Conservation (phyloP, 2,113 vertebrate species). For the Corythornis madagascariensis region DNA sequence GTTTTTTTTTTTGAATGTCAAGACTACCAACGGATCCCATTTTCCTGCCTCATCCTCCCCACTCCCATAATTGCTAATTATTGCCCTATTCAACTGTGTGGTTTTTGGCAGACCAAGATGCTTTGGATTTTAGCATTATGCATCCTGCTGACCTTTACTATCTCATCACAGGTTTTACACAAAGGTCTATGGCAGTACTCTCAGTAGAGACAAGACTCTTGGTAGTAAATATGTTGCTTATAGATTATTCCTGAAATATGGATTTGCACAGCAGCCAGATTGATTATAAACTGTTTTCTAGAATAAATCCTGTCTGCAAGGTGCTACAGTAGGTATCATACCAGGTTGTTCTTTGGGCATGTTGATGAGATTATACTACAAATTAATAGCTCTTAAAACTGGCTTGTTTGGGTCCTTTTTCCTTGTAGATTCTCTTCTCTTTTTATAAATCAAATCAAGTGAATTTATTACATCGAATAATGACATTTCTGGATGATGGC, state of each 20-base stretch:
- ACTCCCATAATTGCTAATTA: not conserved
- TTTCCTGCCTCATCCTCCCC: not conserved
- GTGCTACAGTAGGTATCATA: not conserved
- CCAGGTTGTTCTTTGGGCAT: not conserved
- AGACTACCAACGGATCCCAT: not conserved
- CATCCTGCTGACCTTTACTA: not conserved
- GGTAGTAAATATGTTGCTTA: not conserved
- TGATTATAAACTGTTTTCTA: not conserved
- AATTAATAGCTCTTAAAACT: not conserved
- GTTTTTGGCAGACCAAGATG: not conserved
- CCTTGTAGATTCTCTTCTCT: not conserved
- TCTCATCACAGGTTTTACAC: not conserved
- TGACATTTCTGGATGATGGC: not conserved
- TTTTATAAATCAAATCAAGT: not conserved
- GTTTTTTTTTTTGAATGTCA: not conserved
- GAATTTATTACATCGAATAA: not conserved
- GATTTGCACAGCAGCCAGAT: not conserved
- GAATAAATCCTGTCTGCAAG: not conserved
- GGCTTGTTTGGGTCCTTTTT: not conserved
- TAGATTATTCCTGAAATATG: not conserved
- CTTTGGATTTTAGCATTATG: not conserved
- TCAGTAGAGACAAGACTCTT: not conserved
- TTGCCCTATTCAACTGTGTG: not conserved
- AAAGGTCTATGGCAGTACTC: not conserved
- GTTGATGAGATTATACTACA: not conserved